Evolutionary conservation across 2,113 vertebrate species (phyloP).

Genomic region (Galeopterus variegatus): DNA sequence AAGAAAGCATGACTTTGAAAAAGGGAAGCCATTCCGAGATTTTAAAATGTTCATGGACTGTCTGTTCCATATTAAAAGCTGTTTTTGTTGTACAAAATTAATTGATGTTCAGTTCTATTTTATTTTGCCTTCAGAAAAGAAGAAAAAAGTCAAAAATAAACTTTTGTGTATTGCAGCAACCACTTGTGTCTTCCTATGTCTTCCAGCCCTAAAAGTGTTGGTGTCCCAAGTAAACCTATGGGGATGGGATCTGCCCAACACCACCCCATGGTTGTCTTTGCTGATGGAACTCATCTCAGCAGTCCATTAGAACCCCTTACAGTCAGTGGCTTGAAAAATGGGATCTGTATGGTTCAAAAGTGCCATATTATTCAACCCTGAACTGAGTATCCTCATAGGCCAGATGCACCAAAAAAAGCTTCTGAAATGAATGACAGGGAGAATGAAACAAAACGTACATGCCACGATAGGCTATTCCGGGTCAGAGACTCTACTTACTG

Average conservation of each 20-base stretch:
- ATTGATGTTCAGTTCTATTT: conserved; percentile 93
- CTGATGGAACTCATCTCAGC: background rate
- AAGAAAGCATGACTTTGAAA: conserved; percentile 90
- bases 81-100: conserved; percentile 96
- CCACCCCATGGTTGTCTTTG: background rate
- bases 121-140: conserved; percentile 94
- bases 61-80: conserved; percentile 94
- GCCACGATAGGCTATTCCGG: background rate
- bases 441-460: background rate
- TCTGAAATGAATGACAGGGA: background rate
- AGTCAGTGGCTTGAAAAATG: background rate
- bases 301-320: background rate
- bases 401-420: background rate
- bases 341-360: background rate
- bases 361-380: background rate
- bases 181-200: conserved; percentile 68
- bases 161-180: conserved; percentile 96
- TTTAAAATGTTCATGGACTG: conserved; percentile 90
- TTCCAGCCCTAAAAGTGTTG: conserved; percentile 58
- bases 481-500: background rate
- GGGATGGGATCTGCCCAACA: background rate
- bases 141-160: conserved; percentile 93
- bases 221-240: background rate
- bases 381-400: background rate
- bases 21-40: conserved; percentile 90